Evolutionary conservation across 1,140 invertebrate genomes (phyloP).

Genomic region (Cydia strobilella): DNA sequence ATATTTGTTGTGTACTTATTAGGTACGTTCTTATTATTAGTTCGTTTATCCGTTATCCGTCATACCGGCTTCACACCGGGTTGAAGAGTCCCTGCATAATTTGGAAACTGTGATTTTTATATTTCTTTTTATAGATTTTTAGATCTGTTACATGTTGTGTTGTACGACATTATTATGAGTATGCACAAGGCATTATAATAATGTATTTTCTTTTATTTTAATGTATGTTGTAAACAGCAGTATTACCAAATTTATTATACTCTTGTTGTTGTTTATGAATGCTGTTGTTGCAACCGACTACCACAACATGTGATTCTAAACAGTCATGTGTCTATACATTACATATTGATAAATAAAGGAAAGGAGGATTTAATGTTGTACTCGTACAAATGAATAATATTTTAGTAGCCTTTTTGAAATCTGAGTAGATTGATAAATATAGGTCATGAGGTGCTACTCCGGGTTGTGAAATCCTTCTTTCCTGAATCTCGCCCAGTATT

Average conservation of each 20-base stretch:
- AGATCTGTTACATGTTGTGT: constrained; percentile 77
- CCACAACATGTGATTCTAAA: constrained; percentile 69
- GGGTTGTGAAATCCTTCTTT: constrained; percentile 80
- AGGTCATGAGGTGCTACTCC: constrained; percentile 64
- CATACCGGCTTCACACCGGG: constrained; percentile 70
- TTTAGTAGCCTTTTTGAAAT: not conserved
- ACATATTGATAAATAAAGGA: constrained; percentile 59
- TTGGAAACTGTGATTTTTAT: constrained; percentile 79
- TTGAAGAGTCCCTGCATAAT: constrained; percentile 79
- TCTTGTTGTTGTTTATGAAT: constrained; percentile 50
- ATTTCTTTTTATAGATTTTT: constrained; percentile 74
- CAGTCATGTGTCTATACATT: constrained; percentile 63
- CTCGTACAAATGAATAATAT: not conserved
- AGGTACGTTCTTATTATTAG: constrained; percentile 65
- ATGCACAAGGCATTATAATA: constrained; percentile 26
- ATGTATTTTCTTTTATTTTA: constrained; percentile 34
- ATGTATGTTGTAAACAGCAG: constrained; percentile 40
- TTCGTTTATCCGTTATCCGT: constrained; percentile 63
- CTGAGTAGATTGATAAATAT: constrained; percentile 53
- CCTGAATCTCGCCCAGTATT: constrained; percentile 75
- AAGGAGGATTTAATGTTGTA: constrained; percentile 59
- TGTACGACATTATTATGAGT: constrained; percentile 52
- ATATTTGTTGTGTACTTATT: constrained; percentile 77
- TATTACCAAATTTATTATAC: constrained; percentile 56
- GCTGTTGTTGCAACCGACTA: constrained; percentile 51